phyloP scores from a whole-genome alignment of 2,797 vertebrate species.

The Cercopithecus petaurista region DNA sequence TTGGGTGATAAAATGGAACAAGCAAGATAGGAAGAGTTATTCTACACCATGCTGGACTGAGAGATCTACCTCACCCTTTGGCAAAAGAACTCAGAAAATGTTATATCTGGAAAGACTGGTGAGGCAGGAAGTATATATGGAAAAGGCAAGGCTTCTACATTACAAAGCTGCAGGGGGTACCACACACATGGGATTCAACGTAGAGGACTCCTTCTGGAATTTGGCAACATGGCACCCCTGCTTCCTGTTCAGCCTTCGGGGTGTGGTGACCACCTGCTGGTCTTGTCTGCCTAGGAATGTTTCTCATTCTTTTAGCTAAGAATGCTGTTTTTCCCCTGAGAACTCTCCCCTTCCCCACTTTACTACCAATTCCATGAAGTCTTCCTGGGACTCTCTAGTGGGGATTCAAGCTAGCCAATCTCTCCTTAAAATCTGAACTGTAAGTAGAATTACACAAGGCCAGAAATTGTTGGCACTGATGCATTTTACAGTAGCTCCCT shows the following conservation, averaged over 20 bases:
- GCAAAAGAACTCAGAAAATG: not conserved
- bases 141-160: not conserved
- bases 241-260: not conserved
- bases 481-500: conserved; percentile 16
- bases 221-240: not conserved
- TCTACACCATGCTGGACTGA: not conserved
- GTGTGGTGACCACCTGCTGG: not conserved
- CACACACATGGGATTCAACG: not conserved
- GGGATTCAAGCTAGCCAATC: not conserved
- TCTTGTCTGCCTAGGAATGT: not conserved
- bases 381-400: not conserved
- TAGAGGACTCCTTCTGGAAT: not conserved
- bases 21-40: not conserved
- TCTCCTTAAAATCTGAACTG: not conserved
- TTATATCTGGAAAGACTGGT: not conserved
- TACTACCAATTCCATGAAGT: not conserved
- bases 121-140: not conserved
- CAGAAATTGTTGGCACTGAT: not conserved
- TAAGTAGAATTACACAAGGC: not conserved
- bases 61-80: not conserved
- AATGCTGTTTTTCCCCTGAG: not conserved
- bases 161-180: not conserved
- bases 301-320: not conserved
- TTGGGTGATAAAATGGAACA: not conserved
- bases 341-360: not conserved